Base-by-base conservation (phyloP, 2,797 vertebrate species). In the Takifugu rubripes region DNA sequence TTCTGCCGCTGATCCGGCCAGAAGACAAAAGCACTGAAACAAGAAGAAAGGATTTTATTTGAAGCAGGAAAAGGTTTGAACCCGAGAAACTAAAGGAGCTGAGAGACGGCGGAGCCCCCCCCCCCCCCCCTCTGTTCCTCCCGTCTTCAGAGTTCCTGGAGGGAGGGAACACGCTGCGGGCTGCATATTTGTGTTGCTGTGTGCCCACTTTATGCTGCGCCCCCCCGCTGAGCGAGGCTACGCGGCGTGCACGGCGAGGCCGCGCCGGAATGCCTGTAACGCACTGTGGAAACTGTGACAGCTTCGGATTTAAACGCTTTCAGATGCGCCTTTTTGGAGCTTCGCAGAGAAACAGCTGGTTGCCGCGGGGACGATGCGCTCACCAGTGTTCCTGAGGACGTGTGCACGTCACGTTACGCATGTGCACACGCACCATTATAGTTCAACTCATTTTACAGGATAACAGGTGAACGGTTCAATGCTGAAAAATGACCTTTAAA, bases 271-370 rank as follows among this genome's bases (percentile, higher is more conserved):
- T 88, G 87, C 76, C 74, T 75, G 79, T 90, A 84, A 89, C 80
- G 81, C 75, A 58, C 68, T 80, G 83, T 90, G 90, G 87, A 92
- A 90, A 89, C 87, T 88, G 88, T 90, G 89, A 91, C 87, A 88
- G 88, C 78, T 83, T 88, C 89, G 71, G 83, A 87, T 89, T 89
- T 91, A 89, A 91, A 90, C 74, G 87, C 73, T 88, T 90, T 91
- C 89, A 92, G 90, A 90, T 91, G 89, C 75, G 78, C 73, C 71
- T 84, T 81, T 21, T 84, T 72, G 83, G 87, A 88, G 84, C 74
- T 84, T 74, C 75, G 46, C 72, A 70, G 79, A 50, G 62, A 85
- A 90, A 86, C 86, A 89, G 87, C 87, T 90, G 87, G 84, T 74
- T 89, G 74, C 82, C 68, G 77, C 71, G 77, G 83, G 21, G 21